Percentiles rank a stretch among this genome's conserved stretches.
These are phyloP conservation scores for Halichoerus grypus DNA, from an alignment of 2,113 vertebrate species.

Conservation along the genomic window DNA sequence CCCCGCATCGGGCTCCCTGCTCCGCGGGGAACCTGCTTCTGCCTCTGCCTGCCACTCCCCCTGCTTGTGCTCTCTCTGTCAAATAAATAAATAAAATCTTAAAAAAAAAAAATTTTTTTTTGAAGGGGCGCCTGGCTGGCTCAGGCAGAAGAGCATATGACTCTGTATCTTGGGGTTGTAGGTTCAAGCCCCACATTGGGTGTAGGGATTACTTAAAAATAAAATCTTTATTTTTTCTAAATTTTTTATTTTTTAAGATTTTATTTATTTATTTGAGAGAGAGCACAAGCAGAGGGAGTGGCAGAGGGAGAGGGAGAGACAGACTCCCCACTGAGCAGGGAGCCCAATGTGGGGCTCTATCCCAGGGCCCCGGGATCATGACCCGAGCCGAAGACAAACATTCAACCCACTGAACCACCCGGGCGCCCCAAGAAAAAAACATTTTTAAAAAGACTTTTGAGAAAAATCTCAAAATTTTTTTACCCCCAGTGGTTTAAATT, in stretches of 20 bases:
- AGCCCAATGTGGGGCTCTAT: background rate
- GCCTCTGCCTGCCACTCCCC: no score
- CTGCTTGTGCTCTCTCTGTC: no score
- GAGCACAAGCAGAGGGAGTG: background rate
- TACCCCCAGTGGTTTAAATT: background rate
- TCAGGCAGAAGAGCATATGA: background rate
- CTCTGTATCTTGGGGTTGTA: background rate
- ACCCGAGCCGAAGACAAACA: background rate
- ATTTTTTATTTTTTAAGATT: no score
- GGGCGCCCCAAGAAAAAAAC: background rate
- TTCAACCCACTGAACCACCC: background rate
- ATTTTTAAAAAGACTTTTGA: background rate
- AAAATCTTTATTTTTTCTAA: background rate
- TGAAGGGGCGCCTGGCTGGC: background rate
- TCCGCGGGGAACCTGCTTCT: no score
- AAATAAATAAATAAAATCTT: no score
- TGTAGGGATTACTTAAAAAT: background rate
- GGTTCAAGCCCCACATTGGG: background rate
- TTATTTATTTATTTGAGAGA: background rate
- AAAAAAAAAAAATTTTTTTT: background rate
- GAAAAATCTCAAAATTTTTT: slow-evolving; percentile 32
- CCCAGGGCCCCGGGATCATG: background rate
- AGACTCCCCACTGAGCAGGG: background rate
- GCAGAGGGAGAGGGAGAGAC: background rate
- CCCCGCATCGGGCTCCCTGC: no score